Evolutionary conservation across 2,888 invertebrate genomes (phyloP).

Genomic region (Ypsolopha sequella): DNA sequence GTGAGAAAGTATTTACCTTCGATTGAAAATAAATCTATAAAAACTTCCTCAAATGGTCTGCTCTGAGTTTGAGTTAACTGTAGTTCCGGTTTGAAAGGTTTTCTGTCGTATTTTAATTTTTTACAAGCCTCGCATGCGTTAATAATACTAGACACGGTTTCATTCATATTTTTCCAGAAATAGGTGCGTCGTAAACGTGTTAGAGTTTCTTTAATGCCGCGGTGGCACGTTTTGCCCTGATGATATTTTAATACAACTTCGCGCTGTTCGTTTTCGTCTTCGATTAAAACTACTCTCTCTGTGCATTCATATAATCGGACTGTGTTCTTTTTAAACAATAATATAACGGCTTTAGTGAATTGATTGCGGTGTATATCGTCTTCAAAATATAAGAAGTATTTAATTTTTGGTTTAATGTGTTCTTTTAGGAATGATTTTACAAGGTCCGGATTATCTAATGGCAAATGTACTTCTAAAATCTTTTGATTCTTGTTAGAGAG

Average conservation of each 20-base stretch:
- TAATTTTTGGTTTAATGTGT: conserved; percentile 14
- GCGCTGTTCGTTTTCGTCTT: conserved; percentile 6
- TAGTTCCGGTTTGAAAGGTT: neutral
- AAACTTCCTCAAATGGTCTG: neutral
- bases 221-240: conserved; percentile 4
- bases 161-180: conserved; percentile 4
- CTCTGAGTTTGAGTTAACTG: conserved; percentile 4
- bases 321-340: conserved; percentile 8
- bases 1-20: conserved; percentile 4
- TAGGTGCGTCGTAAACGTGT: neutral
- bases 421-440: conserved; percentile 18
- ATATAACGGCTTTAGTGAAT: neutral
- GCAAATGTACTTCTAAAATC: conserved; percentile 17
- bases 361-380: conserved; percentile 4
- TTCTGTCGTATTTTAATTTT: neutral
- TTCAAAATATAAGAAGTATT: conserved; percentile 16
- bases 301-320: conserved; percentile 12
- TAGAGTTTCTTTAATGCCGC: conserved; percentile 5
- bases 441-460: conserved; percentile 12
- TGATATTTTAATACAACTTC: conserved; percentile 1
- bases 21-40: neutral
- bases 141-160: conserved; percentile 1
- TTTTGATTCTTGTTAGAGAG: conserved; percentile 15
- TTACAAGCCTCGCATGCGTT: conserved; percentile 3
- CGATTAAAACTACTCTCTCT: conserved; percentile 7